Conservation (phyloP, 2,113 vertebrate species). For the Bagarius yarrelli region DNA sequence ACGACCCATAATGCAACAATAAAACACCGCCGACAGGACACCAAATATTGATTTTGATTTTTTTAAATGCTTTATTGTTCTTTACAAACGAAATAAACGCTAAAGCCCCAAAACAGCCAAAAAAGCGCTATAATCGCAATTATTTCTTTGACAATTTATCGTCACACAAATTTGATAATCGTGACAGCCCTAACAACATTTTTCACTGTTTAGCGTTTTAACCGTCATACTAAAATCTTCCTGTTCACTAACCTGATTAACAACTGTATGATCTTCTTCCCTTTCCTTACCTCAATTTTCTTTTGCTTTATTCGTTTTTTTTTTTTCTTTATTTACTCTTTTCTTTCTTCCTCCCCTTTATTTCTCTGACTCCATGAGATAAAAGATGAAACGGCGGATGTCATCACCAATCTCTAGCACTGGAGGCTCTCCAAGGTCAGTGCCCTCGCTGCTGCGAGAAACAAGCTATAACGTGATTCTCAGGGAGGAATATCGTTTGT, state of each 20-base stretch:
- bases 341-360: not conserved
- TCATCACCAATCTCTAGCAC: constrained; percentile 56
- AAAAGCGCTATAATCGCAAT: no score
- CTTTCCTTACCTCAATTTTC: not conserved
- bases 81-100: no score
- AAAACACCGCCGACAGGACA: no score
- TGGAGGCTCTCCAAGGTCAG: constrained; percentile 64
- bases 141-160: no score
- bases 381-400: constrained; percentile 65
- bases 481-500: not conserved
- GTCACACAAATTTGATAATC: no score
- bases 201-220: not conserved
- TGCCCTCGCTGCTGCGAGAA: constrained; percentile 53
- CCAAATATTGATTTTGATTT: no score
- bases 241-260: constrained; percentile 19
- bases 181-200: no score
- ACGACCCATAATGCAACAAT: no score
- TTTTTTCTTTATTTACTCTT: not conserved
- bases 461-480: not conserved
- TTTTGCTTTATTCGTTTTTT: not conserved
- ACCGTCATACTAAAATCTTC: not conserved
- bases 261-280: constrained; percentile 25
- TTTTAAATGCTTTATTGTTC: no score
- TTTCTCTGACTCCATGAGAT: constrained; percentile 38
- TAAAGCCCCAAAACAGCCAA: no score